phyloP scores from a whole-genome alignment of 2,797 vertebrate genomes.

The Rhinoraja longicauda region DNA sequence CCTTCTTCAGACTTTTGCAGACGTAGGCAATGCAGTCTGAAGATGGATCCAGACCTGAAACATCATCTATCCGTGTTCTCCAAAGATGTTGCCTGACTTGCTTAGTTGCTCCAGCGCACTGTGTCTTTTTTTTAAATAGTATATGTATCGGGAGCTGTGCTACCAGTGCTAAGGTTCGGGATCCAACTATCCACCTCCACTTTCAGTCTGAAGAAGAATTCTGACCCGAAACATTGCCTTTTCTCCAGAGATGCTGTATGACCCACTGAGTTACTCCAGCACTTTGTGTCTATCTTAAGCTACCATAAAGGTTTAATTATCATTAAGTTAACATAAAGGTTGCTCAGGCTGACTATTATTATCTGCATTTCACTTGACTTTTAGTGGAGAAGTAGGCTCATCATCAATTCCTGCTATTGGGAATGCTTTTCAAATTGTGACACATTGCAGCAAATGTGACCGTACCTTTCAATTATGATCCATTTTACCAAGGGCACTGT shows the following conservation, averaged over 20 bases:
- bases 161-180: background rate
- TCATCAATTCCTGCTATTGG: background rate
- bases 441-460: background rate
- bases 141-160: background rate
- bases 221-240: no score
- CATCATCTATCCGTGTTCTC: no score
- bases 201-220: no score
- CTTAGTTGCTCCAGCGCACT: no score
- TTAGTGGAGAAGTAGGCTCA: background rate
- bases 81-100: no score
- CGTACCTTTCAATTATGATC: background rate
- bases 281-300: background rate
- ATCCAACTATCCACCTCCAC: no score
- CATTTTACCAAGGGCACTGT: background rate
- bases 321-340: background rate
- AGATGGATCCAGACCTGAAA: no score
- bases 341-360: background rate
- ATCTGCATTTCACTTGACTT: background rate
- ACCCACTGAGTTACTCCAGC: background rate
- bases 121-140: background rate
- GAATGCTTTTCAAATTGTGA: background rate
- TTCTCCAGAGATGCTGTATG: no score
- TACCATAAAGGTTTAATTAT: no score
- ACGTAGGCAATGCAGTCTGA: no score
- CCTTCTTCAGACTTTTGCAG: no score